Percentiles rank a stretch among this genome's conserved stretches.
phyloP scores from a whole-genome alignment of 2,888 invertebrate genomes.

The Leptopilina drosophilae region DNA sequence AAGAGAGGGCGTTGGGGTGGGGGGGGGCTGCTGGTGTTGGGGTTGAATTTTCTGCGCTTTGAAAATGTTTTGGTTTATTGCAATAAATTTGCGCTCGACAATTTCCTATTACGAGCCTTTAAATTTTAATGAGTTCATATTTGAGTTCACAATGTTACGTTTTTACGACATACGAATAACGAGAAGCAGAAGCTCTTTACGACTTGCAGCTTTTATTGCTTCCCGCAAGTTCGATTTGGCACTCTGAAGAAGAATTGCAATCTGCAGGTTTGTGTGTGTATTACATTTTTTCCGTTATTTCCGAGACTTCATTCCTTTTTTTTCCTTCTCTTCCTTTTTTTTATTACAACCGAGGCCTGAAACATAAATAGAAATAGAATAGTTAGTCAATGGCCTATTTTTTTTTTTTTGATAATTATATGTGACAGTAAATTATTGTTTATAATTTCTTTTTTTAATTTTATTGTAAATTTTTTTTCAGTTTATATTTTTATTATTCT shows the following conservation, averaged over 20 bases:
- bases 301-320: not conserved
- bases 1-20: no score
- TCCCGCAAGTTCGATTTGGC: conserved; percentile 24
- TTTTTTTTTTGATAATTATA: not conserved
- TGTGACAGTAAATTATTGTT: not conserved
- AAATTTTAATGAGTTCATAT: conserved; percentile 28
- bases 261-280: not conserved
- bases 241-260: not conserved
- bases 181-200: conserved; percentile 12
- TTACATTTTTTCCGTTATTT: not conserved
- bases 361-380: conserved; percentile 10
- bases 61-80: conserved; percentile 16
- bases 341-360: conserved; percentile 2
- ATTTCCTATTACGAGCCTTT: conserved; percentile 11
- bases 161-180: conserved; percentile 33
- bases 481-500: no score
- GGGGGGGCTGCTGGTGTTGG: no score
- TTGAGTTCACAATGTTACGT: conserved; percentile 26
- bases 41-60: not conserved
- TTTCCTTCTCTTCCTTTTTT: not conserved
- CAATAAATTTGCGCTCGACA: conserved; percentile 2
- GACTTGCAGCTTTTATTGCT: conserved; percentile 11
- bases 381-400: not conserved
- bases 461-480: no score
- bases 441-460: no score